phyloP scores from a whole-genome alignment of 1,140 invertebrate species.

The Lordiphosa clarofinis region DNA sequence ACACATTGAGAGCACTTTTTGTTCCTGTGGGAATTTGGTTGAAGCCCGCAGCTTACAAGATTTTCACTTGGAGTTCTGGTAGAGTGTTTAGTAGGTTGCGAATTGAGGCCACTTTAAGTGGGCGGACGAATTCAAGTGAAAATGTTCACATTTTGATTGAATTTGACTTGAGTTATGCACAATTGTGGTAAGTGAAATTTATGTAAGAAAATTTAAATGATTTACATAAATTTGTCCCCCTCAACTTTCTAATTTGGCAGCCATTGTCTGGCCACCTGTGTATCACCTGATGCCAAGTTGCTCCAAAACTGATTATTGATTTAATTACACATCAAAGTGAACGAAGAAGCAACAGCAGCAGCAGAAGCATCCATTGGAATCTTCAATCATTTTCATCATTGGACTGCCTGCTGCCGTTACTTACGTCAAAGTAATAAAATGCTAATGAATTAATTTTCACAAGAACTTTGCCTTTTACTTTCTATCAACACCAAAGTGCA shows the following conservation, averaged over 20 bases:
- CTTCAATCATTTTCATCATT: conserved; percentile 11
- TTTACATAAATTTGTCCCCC: neutral
- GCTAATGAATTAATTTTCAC: conserved; percentile 75
- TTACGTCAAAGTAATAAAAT: conserved; percentile 63
- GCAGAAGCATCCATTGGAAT: neutral
- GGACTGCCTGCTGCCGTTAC: conserved; percentile 16
- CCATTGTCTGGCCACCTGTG: conserved; percentile 22
- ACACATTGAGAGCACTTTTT: conserved; percentile 3
- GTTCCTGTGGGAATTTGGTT: conserved; percentile 32
- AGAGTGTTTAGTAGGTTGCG: conserved; percentile 30
- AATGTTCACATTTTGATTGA: no score
- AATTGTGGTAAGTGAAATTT: no score
- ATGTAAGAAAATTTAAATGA: neutral
- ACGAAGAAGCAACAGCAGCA: conserved; percentile 10
- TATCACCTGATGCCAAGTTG: conserved; percentile 29
- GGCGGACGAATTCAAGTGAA: no score
- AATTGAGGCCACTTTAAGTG: neutral
- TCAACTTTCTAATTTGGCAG: neutral
- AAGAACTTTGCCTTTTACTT: conserved; percentile 40
- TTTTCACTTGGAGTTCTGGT: conserved; percentile 38
- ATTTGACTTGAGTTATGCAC: no score
- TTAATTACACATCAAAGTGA: conserved; percentile 75
- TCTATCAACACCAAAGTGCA: conserved; percentile 21
- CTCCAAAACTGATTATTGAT: conserved; percentile 68
- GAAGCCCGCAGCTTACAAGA: conserved; percentile 32